Base-by-base conservation (phyloP, 2,888 invertebrate genomes). In the Diploptera punctata region DNA sequence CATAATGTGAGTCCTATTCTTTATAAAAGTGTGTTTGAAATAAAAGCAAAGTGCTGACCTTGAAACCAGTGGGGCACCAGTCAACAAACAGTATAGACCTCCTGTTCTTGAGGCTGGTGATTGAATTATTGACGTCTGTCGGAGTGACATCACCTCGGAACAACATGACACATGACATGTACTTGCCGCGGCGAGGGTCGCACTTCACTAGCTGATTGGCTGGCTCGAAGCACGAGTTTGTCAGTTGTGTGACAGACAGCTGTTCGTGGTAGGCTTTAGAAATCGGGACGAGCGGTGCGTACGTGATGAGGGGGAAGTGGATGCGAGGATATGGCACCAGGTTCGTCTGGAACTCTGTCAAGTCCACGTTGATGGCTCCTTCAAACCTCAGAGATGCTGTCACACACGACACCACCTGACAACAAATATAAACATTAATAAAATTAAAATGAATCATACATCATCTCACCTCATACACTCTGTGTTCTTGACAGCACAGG, bases 201-300 rank as follows among this genome's bases (percentile, higher is more conserved):
- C 97, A 97, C 82, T 94, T 94, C 43, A 94, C 94, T 94, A 97
- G 96, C 88, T 97, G 97, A 86, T 96, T 96, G 80, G 94, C 94
- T 33, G 97, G 96, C 84, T 97, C 97, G 86, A 98, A 98, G 84
- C 97, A 97, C 24, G 95, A 93, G 81, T 96, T 95, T 81, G 97
- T 98, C 83, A 97, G 97, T 83, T 97, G 96, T 47, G 93, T 91
- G 68, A 95, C 96, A 1, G 94, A 92, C 76, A 95, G 86, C 83
- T 95, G 95, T 84, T 97, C 96, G 82, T 97, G 96, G 87, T 96
- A 95, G 10, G 96, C 96, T 85, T 96, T 96, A 85, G 96, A 96
- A 72, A 96, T 94, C 0, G 95, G 94, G 70, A 85, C 82, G 76
- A 85, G 82, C 18, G 84, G 84, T n/a, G 84, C 82, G 77, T 84